Percentiles rank a stretch among this genome's conserved stretches.
These are phyloP conservation scores for Hanleya hanleyi DNA, from an alignment of 2,888 invertebrate species.

Conservation along the genomic window DNA sequence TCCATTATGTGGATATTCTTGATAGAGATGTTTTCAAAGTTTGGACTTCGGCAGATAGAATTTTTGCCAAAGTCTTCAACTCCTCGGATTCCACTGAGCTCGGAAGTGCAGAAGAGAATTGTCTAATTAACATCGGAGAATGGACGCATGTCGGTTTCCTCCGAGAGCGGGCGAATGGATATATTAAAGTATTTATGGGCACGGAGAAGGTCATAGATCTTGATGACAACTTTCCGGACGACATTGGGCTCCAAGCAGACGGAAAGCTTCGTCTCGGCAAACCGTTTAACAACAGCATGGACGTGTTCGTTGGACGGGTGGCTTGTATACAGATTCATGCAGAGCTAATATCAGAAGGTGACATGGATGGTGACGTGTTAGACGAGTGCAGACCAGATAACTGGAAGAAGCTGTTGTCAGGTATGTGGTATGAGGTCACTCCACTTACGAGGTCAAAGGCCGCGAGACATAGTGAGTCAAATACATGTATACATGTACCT, in stretches of 20 bases:
- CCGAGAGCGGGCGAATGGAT: neutral
- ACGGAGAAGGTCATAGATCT: neutral
- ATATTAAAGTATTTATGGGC: neutral
- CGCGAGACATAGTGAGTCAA: no score
- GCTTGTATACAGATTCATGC: neutral
- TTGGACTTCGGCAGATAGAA: neutral
- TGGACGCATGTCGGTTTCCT: no score
- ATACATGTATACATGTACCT: no score
- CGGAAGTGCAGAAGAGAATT: no score
- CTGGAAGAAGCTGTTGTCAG: no score
- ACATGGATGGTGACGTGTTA: neutral
- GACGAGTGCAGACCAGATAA: neutral
- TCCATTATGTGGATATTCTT: neutral
- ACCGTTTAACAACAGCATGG: neutral
- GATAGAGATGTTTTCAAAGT: neutral
- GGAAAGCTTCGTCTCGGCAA: neutral
- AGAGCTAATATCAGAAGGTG: neutral
- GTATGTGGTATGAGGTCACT: no score
- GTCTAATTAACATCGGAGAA: neutral
- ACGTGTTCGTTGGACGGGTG: neutral
- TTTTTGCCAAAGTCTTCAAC: neutral
- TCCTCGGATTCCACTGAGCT: no score
- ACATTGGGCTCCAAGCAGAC: neutral
- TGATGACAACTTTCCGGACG: neutral
- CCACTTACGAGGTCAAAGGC: no score